phyloP scores from a whole-genome alignment of 1,140 invertebrate species.

The Choristoneura fumiferana region DNA sequence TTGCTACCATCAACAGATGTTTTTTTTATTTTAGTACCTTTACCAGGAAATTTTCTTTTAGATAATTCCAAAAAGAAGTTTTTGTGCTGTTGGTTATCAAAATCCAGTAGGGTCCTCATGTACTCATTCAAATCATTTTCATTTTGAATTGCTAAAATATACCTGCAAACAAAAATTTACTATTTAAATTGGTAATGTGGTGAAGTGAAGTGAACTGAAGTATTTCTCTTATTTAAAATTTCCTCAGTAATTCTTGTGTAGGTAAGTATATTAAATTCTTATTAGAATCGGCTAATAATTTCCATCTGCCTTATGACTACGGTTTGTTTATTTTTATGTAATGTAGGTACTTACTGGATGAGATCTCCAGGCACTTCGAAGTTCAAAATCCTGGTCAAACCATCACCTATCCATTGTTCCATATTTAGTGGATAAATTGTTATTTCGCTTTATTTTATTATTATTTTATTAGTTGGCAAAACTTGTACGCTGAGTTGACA shows the following conservation, averaged over 20 bases:
- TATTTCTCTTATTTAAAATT: too few relatives aligned
- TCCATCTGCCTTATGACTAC: too few relatives aligned
- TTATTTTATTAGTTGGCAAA: not conserved
- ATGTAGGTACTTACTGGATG: conserved; percentile 76
- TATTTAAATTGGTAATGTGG: too few relatives aligned
- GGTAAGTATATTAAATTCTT: too few relatives aligned
- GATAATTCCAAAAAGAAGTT: conserved; percentile 83
- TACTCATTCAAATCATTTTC: conserved; percentile 85
- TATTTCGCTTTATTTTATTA: not conserved
- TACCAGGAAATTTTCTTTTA: conserved; percentile 70
- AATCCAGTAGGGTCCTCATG: conserved; percentile 83
- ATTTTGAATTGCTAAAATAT: conserved; percentile 82
- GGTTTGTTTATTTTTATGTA: not conserved
- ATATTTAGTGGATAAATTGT: conserved; percentile 49
- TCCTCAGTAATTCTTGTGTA: too few relatives aligned
- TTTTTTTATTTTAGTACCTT: conserved; percentile 36
- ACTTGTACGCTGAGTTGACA: too few relatives aligned
- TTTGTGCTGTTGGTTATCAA: conserved; percentile 81
- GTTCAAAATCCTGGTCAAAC: conserved; percentile 80
- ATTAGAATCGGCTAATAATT: too few relatives aligned
- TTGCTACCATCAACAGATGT: not conserved
- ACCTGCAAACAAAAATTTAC: conserved; percentile 74
- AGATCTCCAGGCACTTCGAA: conserved; percentile 83
- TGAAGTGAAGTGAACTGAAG: not conserved
- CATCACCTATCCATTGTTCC: conserved; percentile 80